Evolutionary conservation across 2,797 vertebrate genomes (phyloP).

Genomic region (Peromyscus aztecus): DNA sequence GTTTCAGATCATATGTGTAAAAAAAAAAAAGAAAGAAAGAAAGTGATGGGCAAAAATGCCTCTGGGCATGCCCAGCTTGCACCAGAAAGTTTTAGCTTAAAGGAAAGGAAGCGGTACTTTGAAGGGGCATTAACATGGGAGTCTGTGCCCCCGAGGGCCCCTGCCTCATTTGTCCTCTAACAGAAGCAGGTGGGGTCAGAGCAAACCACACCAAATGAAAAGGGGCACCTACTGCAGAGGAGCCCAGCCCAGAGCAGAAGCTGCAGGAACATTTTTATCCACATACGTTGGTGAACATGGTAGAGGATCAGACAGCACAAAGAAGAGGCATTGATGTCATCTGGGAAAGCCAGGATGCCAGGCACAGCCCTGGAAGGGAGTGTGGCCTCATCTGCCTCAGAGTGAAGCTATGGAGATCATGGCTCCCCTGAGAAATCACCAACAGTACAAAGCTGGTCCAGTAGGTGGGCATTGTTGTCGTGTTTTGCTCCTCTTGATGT

Average conservation of each 20-base stretch:
- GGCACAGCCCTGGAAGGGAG: not conserved
- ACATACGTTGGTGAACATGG: not conserved
- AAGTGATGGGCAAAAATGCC: not conserved
- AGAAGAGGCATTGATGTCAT: not conserved
- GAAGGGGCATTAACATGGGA: not conserved
- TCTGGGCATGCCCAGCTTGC: not conserved
- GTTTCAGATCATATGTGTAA: not conserved
- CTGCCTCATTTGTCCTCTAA: not conserved
- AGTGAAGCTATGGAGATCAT: not conserved
- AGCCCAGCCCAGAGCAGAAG: not conserved
- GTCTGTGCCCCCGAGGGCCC: not conserved
- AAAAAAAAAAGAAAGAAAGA: no score
- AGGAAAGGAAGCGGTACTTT: not conserved
- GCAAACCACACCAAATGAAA: not conserved
- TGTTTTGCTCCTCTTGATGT: not conserved
- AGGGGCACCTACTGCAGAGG: accelerated
- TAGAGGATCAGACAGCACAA: not conserved
- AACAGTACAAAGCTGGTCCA: not conserved
- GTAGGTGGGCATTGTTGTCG: not conserved
- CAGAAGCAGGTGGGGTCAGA: not conserved
- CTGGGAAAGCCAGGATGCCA: accelerated
- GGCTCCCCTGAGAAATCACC: not conserved
- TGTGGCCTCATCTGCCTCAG: not conserved
- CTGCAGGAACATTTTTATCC: no score
- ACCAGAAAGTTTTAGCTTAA: not conserved